A percentile compares a stretch with the other conserved stretches of the same genome.
Conservation (phyloP, 92 coral and sea anemone species). For the Palythoa grandiflora region DNA sequence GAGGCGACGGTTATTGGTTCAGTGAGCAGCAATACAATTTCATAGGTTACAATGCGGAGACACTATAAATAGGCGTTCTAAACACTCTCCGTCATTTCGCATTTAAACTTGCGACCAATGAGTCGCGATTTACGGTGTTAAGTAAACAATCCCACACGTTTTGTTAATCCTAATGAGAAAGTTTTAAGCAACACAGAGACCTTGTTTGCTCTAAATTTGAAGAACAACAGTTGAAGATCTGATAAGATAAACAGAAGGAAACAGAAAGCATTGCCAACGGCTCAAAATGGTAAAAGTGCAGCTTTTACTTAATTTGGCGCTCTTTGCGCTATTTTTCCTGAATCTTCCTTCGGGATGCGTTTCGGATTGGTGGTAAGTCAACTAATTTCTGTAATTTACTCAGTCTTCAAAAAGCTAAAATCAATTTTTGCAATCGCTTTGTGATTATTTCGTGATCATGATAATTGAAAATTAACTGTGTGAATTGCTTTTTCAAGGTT, state of each 20-base stretch:
- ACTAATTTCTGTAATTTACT: background rate
- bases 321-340: background rate
- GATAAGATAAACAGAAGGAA: background rate
- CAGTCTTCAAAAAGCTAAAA: slow-evolving; percentile 10
- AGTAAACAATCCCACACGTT: slow-evolving; percentile 55
- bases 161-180: slow-evolving; percentile 23
- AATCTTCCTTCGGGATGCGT: slow-evolving; percentile 29
- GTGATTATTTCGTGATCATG: slow-evolving; percentile 9
- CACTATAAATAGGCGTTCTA: slow-evolving; percentile 45
- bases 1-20: slow-evolving; percentile 27
- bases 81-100: slow-evolving; percentile 10
- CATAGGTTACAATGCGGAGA: background rate
- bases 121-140: slow-evolving; percentile 24
- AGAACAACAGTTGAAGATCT: background rate
- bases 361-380: slow-evolving; percentile 47
- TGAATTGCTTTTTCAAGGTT: slow-evolving; percentile 68
- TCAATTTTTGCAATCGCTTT: slow-evolving; percentile 16
- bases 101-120: slow-evolving; percentile 42
- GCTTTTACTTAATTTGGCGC: background rate
- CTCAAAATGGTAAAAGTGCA: slow-evolving; percentile 4
- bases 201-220: background rate
- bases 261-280: background rate
- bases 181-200: slow-evolving; percentile 13
- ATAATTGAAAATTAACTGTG: background rate
- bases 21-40: slow-evolving; percentile 6